phyloP scores from a whole-genome alignment of 37 sponge, comb jelly and placozoan species.

The Tethya wilhelma region DNA sequence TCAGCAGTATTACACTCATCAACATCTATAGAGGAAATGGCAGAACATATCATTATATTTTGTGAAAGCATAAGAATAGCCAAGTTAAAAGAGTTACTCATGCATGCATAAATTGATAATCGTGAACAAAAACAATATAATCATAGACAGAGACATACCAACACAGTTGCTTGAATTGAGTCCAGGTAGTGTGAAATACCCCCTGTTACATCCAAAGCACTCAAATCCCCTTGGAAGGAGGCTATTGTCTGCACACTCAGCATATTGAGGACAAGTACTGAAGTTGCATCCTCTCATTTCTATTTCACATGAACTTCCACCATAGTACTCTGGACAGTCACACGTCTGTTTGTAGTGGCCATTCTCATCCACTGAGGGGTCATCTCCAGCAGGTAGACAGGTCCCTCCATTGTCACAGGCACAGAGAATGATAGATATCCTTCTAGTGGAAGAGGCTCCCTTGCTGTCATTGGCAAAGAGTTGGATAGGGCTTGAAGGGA shows the following conservation, averaged over 20 bases:
- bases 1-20: slow-evolving; percentile 62
- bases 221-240: slow-evolving; percentile 8
- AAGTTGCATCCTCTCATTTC: slow-evolving; percentile 33
- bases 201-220: slow-evolving; percentile 27
- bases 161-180: too few species aligned
- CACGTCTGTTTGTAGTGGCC: slow-evolving; percentile 37
- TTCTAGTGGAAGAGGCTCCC: neutral
- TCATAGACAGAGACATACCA: too few species aligned
- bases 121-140: too few species aligned
- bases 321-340: slow-evolving; percentile 15
- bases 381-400: neutral
- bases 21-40: slow-evolving; percentile 36
- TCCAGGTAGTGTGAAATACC: too few species aligned
- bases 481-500: slow-evolving; percentile 22
- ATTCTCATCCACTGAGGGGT: neutral
- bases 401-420: slow-evolving; percentile 39
- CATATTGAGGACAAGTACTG: slow-evolving; percentile 20
- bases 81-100: too few species aligned
- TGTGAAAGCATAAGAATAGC: too few species aligned
- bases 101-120: too few species aligned
- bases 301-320: slow-evolving; percentile 45
- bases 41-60: too few species aligned
- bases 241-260: slow-evolving; percentile 19
- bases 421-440: slow-evolving; percentile 49
- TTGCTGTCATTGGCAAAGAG: slow-evolving; percentile 40